Base-by-base conservation (phyloP, 2,888 invertebrate genomes). In the Malacosoma neustria region DNA sequence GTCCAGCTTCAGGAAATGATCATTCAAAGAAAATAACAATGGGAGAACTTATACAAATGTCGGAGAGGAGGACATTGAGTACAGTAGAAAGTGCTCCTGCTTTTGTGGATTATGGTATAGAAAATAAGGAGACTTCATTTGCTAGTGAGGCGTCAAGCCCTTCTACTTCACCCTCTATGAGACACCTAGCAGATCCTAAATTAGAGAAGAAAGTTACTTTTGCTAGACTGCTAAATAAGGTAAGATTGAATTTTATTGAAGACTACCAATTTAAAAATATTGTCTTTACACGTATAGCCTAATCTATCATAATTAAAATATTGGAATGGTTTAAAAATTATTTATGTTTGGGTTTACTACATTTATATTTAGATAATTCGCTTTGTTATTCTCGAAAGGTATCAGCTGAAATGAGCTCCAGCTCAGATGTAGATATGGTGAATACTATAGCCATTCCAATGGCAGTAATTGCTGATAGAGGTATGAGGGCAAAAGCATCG, bases 151-250 rank as follows among this genome's bases (percentile, higher is more conserved):
- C 73, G 0, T 80, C 86, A 1, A 74, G 81, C 1, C 82, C 85
- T 1, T 85, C 87, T 0, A 85, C 89, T 0, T 88, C 89, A 1
- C 87, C 89, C 5, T 76, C 88, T 1, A 84, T 82, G 70, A 67
- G 87, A 38, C 88, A 89, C 37, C 74, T 89, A 45, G 87, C 86
- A 33, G 91, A 91, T 69, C 89, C 91, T 7, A 92, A 92, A 57
- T 70, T 92, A 37, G 93, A 93, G 61, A 93, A 93, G 75, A 93
- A 93, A 70, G 92, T 93, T 4, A 93, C 92, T 1, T 93, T 93
- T 60, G 93, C 93, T 0, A 86, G 92, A 45, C 70, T 93, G 35
- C 68, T 93, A 13, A 92, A 91, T 59, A 92, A 90, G 72, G 22
- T 22, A 22, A 6, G 22, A 22, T 7, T 22, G 4, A n/a, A n/a